Percentiles rank a stretch among this genome's conserved stretches.
Conservation (phyloP, 2,888 invertebrate species). For the Lampropteryx suffumata region DNA sequence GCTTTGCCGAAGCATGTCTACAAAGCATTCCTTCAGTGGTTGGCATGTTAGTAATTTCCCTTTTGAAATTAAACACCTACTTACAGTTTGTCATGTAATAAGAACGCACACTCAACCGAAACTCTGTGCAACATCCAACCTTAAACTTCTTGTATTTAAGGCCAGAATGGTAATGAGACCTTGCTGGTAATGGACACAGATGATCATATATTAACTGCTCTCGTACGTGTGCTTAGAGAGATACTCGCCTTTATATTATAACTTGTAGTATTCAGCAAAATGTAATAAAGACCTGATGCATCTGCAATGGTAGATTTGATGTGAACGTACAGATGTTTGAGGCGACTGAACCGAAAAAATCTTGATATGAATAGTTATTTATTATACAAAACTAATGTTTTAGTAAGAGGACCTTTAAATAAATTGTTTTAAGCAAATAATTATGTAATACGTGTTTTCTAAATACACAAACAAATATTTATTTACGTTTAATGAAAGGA, state of each 20-base stretch:
- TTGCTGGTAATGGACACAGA: conserved; percentile 4
- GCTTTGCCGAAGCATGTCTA: conserved; percentile 17
- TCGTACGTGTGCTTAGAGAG: conserved; percentile 6
- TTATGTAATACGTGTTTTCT: conserved; percentile 16
- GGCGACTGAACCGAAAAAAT: too few species aligned
- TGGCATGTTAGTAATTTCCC: conserved; percentile 26
- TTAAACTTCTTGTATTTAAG: conserved; percentile 1
- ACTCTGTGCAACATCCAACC: not conserved
- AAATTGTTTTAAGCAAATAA: too few species aligned
- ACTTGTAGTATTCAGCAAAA: not conserved
- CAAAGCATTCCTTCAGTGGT: conserved; percentile 28
- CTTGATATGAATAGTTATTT: too few species aligned
- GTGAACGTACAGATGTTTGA: too few species aligned
- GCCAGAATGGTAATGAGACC: not conserved
- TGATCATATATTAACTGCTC: conserved; percentile 12
- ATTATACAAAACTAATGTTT: too few species aligned
- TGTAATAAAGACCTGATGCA: not conserved
- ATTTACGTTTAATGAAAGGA: conserved; percentile 42
- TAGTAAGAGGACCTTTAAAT: too few species aligned
- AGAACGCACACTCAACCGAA: conserved; percentile 6
- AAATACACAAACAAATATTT: conserved; percentile 33
- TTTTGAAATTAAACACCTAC: conserved; percentile 26
- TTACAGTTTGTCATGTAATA: conserved; percentile 25
- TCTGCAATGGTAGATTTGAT: conserved; percentile 1
- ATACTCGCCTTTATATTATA: conserved; percentile 11